Evolutionary conservation across 2,797 vertebrate species (phyloP), one percentile per base, ranked within the genome.

Genomic region (Acridotheres tristis): DNA sequence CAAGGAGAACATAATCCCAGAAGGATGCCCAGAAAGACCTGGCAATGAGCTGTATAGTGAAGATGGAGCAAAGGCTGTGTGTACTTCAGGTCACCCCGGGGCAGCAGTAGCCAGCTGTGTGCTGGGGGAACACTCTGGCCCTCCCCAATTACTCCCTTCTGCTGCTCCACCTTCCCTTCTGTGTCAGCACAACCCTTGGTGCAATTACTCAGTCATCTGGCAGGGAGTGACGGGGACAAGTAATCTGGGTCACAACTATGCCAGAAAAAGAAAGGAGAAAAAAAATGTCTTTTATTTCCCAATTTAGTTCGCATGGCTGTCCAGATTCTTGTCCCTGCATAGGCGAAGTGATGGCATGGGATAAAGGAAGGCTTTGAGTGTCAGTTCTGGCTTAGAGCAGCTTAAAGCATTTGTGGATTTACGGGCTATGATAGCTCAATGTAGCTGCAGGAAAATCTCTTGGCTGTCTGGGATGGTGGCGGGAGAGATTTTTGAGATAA

Each of bases 341-440:
- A 51, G 62, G 26, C 6, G 11, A 75, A 76, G n/a, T 27, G 69
- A 77, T 17, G 43, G 32, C 15, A 12, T 1, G 7, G 42, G 20
- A 13, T 58, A 86, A 78, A 78, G 34, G 40, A 88, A 62, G 29
- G 40, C 23, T 78, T 91, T 88, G 55, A 40, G 45, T 82, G 43
- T 76, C 71, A 79, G 53, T 76, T 90, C 62, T 88, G 53, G 50
- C 16, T 96, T 84, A 86, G 26, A 21, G 55, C 32, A 88, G 76
- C 15, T 93, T 96, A 91, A 88, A 90, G 51, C 40, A 66, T 93
- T 93, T 94, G 43, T 26, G 47, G 83, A 79, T 91, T 91, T 90
- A 76, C 20, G 53, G 22, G 45, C 66, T 91, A 82, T 86, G 85
- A 95, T 86, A 95, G 63, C 47, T 50, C 43, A 59, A 81, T 88